These are phyloP conservation scores for Parotocinclus haroldoi DNA, from an alignment of 2,797 vertebrate genomes.

Conservation along the genomic window DNA sequence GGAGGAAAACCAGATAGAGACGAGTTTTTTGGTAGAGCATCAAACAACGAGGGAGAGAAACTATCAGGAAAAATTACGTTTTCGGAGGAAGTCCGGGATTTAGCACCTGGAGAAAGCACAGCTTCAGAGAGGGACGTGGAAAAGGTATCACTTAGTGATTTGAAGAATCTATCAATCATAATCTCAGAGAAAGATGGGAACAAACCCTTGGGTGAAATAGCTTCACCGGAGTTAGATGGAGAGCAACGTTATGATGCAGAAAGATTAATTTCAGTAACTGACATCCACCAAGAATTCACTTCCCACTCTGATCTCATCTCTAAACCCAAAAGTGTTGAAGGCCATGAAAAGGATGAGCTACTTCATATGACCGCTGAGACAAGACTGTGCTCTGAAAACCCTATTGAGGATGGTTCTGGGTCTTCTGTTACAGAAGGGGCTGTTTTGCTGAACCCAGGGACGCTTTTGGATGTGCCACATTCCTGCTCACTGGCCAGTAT, in stretches of 20 bases:
- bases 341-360: slow-evolving; percentile 32
- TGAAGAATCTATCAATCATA: background rate
- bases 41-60: background rate
- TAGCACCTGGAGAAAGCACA: background rate
- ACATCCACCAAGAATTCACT: slow-evolving; percentile 42
- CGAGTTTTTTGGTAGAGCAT: too few species aligned
- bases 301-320: slow-evolving; percentile 30
- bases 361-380: slow-evolving; percentile 13
- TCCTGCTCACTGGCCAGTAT: slow-evolving; percentile 13
- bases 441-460: slow-evolving; percentile 16
- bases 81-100: background rate
- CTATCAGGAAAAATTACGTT: background rate
- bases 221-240: slow-evolving; percentile 34
- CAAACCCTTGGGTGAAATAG: slow-evolving; percentile 12
- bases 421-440: slow-evolving; percentile 5
- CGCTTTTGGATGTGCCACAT: slow-evolving; percentile 16
- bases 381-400: slow-evolving; percentile 29
- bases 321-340: slow-evolving; percentile 27
- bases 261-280: slow-evolving; percentile 39
- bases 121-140: background rate
- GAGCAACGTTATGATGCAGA: slow-evolving; percentile 48
- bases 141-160: background rate
- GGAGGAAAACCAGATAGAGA: background rate
- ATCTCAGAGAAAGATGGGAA: background rate
- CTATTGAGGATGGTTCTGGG: slow-evolving; percentile 22